Base-by-base conservation (phyloP, 2,113 vertebrate genomes). In the Silurus meridionalis region DNA sequence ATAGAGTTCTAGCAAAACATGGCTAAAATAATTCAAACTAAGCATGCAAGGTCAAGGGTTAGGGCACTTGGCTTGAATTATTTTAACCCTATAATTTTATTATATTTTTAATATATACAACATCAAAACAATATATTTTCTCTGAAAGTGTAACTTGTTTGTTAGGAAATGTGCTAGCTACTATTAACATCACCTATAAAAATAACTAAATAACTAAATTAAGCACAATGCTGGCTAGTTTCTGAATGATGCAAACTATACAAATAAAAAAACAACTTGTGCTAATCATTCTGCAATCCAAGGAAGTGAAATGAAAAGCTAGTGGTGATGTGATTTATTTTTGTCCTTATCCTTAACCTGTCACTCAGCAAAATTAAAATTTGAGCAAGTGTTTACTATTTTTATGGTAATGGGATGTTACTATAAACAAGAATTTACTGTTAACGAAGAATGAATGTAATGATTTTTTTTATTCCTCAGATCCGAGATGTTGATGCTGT, bases 401-500 rank as follows among this genome's bases (percentile, higher is more conserved):
- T 17, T 19, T 37, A 46, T n/a, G 50, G 19, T 52, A 75, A 53
- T 77, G 50, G 23, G 60, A 48, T 46, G 1, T 80, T 46, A 21
- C 55, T 2, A 28, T 80, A 11, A 69, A 28, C 63, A 67, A 17
- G 19, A 8, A 14, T 15, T 53, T 7, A 25, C 8, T 60, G 8
- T 48, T 23, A 71, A 15, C 19, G 3, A 72, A 57, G 25, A 28
- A 13, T 25, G 48, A 3, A 64, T 52, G 37, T 61, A 15, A 48
- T 46, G 13, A 69, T 71, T 46, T 37, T 55, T 78, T 82, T 79
- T 10, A 80, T 55, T 52, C 6, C 23, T 19, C 92, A 99, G 98
- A 95, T 99, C 86, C 96, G 96, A 37, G 98, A 99, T 79, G 93
- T 93, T 83, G 93, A 95, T 74, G 93, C 94, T 52, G 91, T 97